These are phyloP conservation scores for Podarcis cretensis DNA, from an alignment of 2,113 vertebrate genomes.

Conservation along the genomic window DNA sequence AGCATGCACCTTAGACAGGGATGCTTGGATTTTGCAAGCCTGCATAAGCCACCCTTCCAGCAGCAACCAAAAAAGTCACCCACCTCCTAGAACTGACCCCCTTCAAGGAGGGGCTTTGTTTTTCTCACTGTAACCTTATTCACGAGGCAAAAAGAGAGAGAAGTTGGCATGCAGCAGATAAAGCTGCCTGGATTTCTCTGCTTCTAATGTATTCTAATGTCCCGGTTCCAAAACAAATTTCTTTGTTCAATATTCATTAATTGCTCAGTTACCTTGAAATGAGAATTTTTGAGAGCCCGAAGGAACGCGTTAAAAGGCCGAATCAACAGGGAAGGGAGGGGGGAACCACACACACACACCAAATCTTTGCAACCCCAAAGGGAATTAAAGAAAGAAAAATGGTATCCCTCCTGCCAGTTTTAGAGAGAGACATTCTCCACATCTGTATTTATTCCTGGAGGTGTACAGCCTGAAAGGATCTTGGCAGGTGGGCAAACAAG, in stretches of 20 bases:
- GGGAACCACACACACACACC: neutral
- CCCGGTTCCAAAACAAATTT: neutral
- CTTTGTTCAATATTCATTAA: rapidly evolving
- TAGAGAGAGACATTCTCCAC: neutral
- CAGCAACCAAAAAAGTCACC: neutral
- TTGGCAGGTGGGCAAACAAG: neutral
- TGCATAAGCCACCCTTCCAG: neutral
- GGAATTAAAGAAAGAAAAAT: neutral
- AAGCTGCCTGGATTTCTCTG: rapidly evolving
- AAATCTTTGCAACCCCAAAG: neutral
- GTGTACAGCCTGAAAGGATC: neutral
- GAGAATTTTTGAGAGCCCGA: neutral
- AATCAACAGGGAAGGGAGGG: neutral
- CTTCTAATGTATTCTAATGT: neutral
- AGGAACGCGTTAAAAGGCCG: neutral
- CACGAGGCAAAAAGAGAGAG: neutral
- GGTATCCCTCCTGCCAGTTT: too few species aligned
- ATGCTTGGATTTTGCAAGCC: neutral
- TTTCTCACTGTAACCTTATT: neutral
- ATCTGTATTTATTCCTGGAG: neutral
- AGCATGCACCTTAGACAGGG: too few species aligned
- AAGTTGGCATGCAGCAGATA: neutral
- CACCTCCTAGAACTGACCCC: neutral
- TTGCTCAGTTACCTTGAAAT: slow-evolving; percentile 11
- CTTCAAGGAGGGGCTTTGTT: neutral